Base-by-base conservation (phyloP, 2,113 vertebrate genomes). In the Ginglymostoma cirratum region DNA sequence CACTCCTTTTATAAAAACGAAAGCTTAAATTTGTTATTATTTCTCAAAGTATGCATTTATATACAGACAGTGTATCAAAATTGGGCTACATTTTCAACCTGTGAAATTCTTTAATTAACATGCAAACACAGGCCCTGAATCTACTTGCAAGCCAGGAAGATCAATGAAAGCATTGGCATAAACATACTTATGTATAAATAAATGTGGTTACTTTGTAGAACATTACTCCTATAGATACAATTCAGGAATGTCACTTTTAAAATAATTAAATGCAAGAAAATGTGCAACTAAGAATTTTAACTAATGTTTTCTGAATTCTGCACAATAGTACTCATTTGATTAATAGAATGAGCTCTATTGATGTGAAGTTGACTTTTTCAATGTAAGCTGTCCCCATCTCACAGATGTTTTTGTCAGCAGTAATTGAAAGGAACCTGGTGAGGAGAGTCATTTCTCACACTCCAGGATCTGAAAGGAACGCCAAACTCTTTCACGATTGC, bases 401-500 rank as follows among this genome's bases (percentile, higher is more conserved):
- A 95, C 93, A 95, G 94, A 52, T 95, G 94, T 95, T 95, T 92
- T 52, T 72, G 67, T 66, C 93, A 45, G 67, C 69, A 52, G 67
- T 70, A 95, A 95, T 72, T 95, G 94, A 95, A 95, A 72, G 67
- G 23, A 95, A 72, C 94, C 66, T 30, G 94, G 42, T 52, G 94
- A 95, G 94, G 67, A 45, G 66, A 76, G 94, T 95, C 94, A 95
- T 95, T 95, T 95, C 94, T 95, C 94, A 95, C 94, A 95, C 94
- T 72, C 94, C 67, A 76, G 69, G 94, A 72, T 70, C 94, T 95
- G 94, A 95, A 95, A 95, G 94, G 38, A 72, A 95, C 67, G 48
- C 94, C 94, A 76, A 52, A 95, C 67, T 72, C 94, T 95, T 76
- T 72, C 69, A 76, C 67, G 93, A 48, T 70, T 72, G 93, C 93